phyloP scores from a whole-genome alignment of 1,140 invertebrate genomes.

The Drosophila paulistorum region DNA sequence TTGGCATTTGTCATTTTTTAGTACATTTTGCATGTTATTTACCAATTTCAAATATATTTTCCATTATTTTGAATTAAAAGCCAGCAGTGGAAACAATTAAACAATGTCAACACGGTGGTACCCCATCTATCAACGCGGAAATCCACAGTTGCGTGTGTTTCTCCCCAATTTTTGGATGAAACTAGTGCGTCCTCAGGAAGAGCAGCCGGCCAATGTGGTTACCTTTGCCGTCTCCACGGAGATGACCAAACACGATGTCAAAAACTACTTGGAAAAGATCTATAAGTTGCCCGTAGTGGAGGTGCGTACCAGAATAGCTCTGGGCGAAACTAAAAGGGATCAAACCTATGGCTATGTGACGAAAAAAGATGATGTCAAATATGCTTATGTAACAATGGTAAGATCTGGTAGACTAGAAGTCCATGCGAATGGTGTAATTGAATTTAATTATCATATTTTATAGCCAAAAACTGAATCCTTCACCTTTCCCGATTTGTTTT shows the following conservation, averaged over 20 bases:
- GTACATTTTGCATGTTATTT: slow-evolving; percentile 24
- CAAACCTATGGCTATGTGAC: slow-evolving; percentile 86
- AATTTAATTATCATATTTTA: slow-evolving; percentile 27
- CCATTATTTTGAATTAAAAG: slow-evolving; percentile 34
- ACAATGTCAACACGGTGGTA: slow-evolving; percentile 86
- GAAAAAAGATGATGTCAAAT: slow-evolving; percentile 93
- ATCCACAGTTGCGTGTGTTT: slow-evolving; percentile 94
- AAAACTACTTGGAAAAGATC: slow-evolving; percentile 97
- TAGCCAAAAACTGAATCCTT: slow-evolving; percentile 85
- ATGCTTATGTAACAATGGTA: slow-evolving; percentile 92
- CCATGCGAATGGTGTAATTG: not conserved
- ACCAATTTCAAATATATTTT: slow-evolving; percentile 26
- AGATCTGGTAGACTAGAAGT: slow-evolving; percentile 55
- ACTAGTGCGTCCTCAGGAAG: slow-evolving; percentile 87
- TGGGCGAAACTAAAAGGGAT: slow-evolving; percentile 85
- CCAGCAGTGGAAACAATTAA: not conserved
- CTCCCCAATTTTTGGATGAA: slow-evolving; percentile 98
- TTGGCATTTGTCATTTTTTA: slow-evolving; percentile 24
- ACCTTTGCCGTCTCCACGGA: slow-evolving; percentile 93
- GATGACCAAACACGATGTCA: slow-evolving; percentile 94
- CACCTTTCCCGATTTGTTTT: slow-evolving; percentile 85
- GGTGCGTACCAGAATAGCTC: slow-evolving; percentile 88
- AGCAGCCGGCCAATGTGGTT: slow-evolving; percentile 89
- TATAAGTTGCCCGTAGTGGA: slow-evolving; percentile 91
- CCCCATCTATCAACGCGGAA: slow-evolving; percentile 93